A percentile compares a stretch with the other conserved stretches of the same genome.
These are phyloP conservation scores for human (Homo sapiens) DNA, from an alignment of 2,113 vertebrate species.

Conservation along the genomic window GRCh38 chr13:42314501-42315000, in stretches of 20 bases:
- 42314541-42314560: slow-evolving; percentile 40
- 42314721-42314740: not conserved
- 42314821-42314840: not conserved
- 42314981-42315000: not conserved
- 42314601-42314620: not conserved
- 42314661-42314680: not conserved
- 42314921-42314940: not conserved
- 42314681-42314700: not conserved
- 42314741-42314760: not conserved
- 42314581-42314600: not conserved
- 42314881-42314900: not conserved
- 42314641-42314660: slow-evolving; percentile 36
- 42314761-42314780: not conserved
- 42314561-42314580: not conserved
- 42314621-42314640: not conserved
- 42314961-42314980: not conserved
- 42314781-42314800: not conserved
- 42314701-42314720: not conserved
- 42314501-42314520: not conserved
- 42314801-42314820: not conserved
- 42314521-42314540: slow-evolving; percentile 16
- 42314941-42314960: slow-evolving; percentile 40
- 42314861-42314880: not conserved
- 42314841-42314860: not conserved
- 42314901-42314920: not conserved